Conservation (phyloP, 2,113 vertebrate genomes). For the Aegotheles bennettii region DNA sequence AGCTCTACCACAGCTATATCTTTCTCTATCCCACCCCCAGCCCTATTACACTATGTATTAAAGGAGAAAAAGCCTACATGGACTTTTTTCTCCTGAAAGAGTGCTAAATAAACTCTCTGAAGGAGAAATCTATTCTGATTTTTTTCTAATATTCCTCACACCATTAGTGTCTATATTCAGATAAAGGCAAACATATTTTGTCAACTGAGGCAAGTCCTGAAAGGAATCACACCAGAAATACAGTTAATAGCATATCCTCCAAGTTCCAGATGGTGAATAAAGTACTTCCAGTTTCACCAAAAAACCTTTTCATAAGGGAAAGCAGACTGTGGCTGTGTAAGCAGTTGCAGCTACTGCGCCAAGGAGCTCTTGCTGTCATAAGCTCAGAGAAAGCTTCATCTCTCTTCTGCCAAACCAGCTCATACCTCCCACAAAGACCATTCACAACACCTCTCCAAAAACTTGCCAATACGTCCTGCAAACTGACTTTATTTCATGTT, state of each 20-base stretch:
- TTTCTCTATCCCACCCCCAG: background rate
- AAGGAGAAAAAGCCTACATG: background rate
- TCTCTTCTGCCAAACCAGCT: background rate
- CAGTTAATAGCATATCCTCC: background rate
- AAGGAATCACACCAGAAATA: background rate
- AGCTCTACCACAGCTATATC: background rate
- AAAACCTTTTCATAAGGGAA: background rate
- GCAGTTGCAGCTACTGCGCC: background rate
- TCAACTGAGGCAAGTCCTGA: background rate
- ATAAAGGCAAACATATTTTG: background rate
- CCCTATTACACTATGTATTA: background rate
- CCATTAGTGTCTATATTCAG: background rate
- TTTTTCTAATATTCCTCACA: background rate
- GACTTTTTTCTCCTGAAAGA: background rate
- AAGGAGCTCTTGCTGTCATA: background rate
- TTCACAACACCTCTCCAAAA: background rate
- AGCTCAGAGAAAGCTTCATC: background rate
- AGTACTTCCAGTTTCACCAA: background rate
- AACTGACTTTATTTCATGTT: background rate
- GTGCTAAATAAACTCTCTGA: background rate
- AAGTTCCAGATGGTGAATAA: background rate
- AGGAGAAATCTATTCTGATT: background rate
- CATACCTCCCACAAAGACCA: background rate
- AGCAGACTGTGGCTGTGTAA: background rate
- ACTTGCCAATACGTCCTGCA: background rate